Evolutionary conservation across 2,113 vertebrate species (phyloP).

Genomic region (Pogonocichla stellata): DNA sequence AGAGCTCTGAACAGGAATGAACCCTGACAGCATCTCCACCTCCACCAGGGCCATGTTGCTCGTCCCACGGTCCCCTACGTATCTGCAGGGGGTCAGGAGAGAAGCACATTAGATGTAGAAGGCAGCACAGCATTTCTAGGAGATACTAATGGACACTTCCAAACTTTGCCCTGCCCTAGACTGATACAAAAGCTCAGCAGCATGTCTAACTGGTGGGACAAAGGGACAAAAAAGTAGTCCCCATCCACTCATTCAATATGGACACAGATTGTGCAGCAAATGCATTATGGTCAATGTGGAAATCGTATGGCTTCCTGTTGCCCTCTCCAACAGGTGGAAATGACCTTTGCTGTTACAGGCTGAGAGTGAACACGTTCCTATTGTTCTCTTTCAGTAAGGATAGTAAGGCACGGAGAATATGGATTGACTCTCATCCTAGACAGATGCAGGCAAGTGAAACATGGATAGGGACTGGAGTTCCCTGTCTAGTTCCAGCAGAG

Average conservation of each 20-base stretch:
- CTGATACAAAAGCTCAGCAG: not conserved
- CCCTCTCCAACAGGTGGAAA: not conserved
- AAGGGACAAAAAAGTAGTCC: not conserved
- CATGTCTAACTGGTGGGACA: not conserved
- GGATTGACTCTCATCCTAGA: not conserved
- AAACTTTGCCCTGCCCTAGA: not conserved
- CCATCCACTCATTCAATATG: not conserved
- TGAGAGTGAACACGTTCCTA: not conserved
- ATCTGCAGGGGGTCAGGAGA: not conserved
- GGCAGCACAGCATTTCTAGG: not conserved
- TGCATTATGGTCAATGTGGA: not conserved
- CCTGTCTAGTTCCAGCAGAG: not conserved
- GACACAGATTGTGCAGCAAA: not conserved
- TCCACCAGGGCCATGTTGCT: slow-evolving; percentile 53
- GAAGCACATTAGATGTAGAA: not conserved
- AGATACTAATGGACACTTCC: not conserved
- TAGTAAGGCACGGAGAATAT: not conserved
- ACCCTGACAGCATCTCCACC: slow-evolving; percentile 41
- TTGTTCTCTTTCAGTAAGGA: not conserved
- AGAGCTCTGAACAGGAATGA: slow-evolving; percentile 17
- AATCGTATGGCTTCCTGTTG: not conserved
- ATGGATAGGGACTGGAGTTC: not conserved
- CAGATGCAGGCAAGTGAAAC: not conserved
- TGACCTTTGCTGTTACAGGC: not conserved
- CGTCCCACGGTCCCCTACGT: not conserved